Evolutionary conservation across 2,797 vertebrate species (phyloP).

Genomic region (Lutjanus campechanus): DNA sequence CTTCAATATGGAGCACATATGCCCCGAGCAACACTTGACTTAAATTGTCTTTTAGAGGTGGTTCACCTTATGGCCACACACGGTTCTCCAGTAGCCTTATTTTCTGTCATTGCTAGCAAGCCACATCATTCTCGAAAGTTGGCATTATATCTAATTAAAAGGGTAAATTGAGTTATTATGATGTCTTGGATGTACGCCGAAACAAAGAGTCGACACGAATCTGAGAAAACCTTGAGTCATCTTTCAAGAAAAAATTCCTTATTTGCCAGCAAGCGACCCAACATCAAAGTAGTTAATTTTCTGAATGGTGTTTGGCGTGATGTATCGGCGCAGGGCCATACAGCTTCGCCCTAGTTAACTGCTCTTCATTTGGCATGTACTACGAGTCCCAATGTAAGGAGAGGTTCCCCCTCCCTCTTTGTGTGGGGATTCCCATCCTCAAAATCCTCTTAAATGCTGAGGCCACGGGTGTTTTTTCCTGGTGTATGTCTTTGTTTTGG

Average conservation of each 20-base stretch:
- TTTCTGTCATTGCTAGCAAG: neutral
- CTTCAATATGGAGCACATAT: too few relatives aligned
- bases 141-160: neutral
- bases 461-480: constrained; percentile 10
- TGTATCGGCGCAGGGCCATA: neutral
- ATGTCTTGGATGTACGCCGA: neutral
- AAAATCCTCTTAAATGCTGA: constrained; percentile 67
- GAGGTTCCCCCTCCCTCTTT: constrained; percentile 23
- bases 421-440: constrained; percentile 61
- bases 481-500: constrained; percentile 23
- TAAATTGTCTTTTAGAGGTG: neutral
- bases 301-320: constrained; percentile 15
- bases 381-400: neutral
- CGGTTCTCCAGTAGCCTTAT: neutral
- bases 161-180: neutral
- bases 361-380: constrained; percentile 10
- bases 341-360: constrained; percentile 23
- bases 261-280: neutral
- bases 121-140: constrained; percentile 4
- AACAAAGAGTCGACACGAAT: neutral
- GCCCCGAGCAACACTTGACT: neutral
- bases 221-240: neutral
- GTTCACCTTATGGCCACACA: neutral
- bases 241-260: too few relatives aligned
- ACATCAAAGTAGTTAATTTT: neutral